Percentiles rank a stretch among this genome's conserved stretches.
Conservation (phyloP, 2,113 vertebrate genomes). For the Xenopus laevis region DNA sequence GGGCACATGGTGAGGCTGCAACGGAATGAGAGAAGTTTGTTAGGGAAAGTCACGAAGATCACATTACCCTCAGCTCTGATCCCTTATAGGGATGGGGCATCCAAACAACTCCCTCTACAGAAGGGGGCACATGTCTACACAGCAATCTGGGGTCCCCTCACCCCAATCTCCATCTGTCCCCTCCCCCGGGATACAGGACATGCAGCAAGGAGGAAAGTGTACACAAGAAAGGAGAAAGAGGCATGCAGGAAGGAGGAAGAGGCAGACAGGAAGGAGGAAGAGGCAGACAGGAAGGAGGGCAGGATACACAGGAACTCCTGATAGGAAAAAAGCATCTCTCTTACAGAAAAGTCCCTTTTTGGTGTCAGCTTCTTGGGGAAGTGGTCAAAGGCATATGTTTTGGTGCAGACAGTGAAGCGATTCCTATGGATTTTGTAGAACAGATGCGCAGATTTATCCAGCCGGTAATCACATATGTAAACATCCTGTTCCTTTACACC, state of each 20-base stretch:
- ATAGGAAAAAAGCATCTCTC: slow-evolving; percentile 35
- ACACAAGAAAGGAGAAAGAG: no score
- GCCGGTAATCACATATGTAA: slow-evolving; percentile 95
- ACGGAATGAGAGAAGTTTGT: slow-evolving; percentile 18
- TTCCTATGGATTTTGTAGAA: slow-evolving; percentile 99
- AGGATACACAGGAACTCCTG: no score
- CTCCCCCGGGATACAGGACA: no score
- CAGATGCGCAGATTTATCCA: slow-evolving; percentile 95
- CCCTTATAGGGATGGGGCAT: no score
- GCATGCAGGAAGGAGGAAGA: not conserved
- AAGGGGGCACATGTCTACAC: no score
- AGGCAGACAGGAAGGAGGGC: no score
- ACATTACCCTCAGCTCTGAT: no score
- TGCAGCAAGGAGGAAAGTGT: no score
- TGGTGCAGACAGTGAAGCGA: slow-evolving; percentile 94
- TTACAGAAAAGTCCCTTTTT: slow-evolving; percentile 95
- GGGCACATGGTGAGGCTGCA: slow-evolving; percentile 93
- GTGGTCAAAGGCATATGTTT: slow-evolving; percentile 94
- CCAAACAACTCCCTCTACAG: no score
- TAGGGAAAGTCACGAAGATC: not conserved
- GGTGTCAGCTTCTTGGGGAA: slow-evolving; percentile 92
- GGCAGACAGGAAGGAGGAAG: no score
- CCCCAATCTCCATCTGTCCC: no score
- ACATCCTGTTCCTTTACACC: slow-evolving; percentile 93
- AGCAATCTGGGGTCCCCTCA: no score